Evolutionary conservation across 1,140 invertebrate genomes (phyloP), one percentile per base, ranked within the genome.

Genomic region (Panulirus ornatus): DNA sequence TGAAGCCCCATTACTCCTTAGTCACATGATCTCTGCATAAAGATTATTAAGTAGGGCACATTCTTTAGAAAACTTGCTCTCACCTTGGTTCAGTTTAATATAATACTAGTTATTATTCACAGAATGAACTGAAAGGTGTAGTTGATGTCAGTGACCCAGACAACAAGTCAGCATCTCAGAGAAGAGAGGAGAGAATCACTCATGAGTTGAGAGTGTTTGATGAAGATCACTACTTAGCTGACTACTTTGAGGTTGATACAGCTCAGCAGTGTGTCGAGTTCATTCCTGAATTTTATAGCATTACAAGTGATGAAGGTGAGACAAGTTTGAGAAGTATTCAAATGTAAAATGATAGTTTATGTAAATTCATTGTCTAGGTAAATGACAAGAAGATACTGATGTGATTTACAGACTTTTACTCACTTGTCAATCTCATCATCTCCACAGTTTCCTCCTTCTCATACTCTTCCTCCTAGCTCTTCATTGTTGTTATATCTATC

Each of bases 191-290:
- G 44, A 63, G 87, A 71, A 36, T 88, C 11, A 38, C 54, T 11
- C 63, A 79, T 27, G 87, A 88, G 34, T 36, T 73, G 27, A 58
- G 44, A 22, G 22, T 73, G 1, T 88, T 88, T 83, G 87, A 88
- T 83, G 87, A 88, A 71, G 78, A 88, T 54, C 87, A 88, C 66
- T 88, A 88, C 51, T 73, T 88, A 27, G 87, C 87, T n/a, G 87
- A 88, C 40, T 82, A 82, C 63, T 88, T 88, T 75, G 87, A 88
- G 19, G 40, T 83, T 54, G 87, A 88, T 34, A 75, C 75, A 14
- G 75, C 79, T 30, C 40, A 82, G 66, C 78, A 88, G 22, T 88
- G 66, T 70, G 66, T 73, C 16, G 87, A 89, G 51, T 89, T 89
- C 38, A 89, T 89, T 42, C 87, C 87, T 22, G 87, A 89, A 58